Evolutionary conservation across 2,888 invertebrate genomes (phyloP), one percentile per base, ranked within the genome.

Genomic region (Eupelmus urozonus): DNA sequence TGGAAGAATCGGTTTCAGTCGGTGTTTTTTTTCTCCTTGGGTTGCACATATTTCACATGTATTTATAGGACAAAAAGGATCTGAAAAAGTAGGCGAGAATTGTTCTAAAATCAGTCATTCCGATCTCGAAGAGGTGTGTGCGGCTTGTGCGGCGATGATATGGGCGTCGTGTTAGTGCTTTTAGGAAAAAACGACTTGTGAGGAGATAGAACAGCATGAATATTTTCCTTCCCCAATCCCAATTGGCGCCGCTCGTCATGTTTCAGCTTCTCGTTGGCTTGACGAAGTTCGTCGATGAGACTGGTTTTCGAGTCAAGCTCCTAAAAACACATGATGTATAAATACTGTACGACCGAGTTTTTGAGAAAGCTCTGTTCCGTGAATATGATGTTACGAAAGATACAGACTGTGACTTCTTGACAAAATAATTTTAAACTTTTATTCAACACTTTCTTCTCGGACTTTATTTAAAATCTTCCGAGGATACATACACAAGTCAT

Each of bases 101-200:
- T 42, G 18, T 45, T 29, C 42, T 27, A 45, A 76, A 62, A n/a
- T 80, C 70, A 81, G 16, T 81, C 81, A 57, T 81, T 81, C n/a
- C 81, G 57, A 67, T 79, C 76, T 11, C 81, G 73, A 57, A 81
- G 76, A 18, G 81, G 81, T 7, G 81, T 81, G n/a, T 57, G 76
- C 1, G 77, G 71, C 18, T 78, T 78, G 23, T 74, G 73, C 11
- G 81, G 81, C 49, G 81, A 81, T 20, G 81, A 77, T 18, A 77
- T 20, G 0, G 81, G 81, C 9, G 79, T 81, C 2, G 76, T 71
- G 23, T 77, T 77, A 7, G 74, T 49, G 45, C 79, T 81, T 71
- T 79, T 81, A 0, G 79, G 63, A 73, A 77, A 79, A 9, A 76
- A 74, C 25, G 71, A 42, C 40, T 81, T 81, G 40, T 72, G 76